Conservation (phyloP, 2,888 invertebrate genomes). For the Pteria penguin region DNA sequence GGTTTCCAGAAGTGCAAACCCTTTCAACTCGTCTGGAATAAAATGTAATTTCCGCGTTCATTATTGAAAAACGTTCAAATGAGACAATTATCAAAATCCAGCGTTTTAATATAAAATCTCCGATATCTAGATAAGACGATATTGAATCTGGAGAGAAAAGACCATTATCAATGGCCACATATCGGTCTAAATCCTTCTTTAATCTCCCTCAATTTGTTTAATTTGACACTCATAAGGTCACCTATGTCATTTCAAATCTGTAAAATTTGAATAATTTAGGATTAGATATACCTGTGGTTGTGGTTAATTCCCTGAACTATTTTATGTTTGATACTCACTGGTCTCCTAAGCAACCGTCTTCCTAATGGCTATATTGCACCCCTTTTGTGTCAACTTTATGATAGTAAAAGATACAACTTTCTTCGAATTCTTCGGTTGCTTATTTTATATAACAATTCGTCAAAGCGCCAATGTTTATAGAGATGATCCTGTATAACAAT, state of each 20-base stretch:
- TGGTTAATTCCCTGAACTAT: slow-evolving; percentile 19
- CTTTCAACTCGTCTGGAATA: no score
- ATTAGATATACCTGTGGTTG: slow-evolving; percentile 21
- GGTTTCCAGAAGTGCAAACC: no score
- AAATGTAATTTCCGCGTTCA: neutral
- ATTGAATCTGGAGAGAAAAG: neutral
- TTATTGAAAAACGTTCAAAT: neutral
- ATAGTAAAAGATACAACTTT: slow-evolving; percentile 34
- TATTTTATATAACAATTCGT: slow-evolving; percentile 40
- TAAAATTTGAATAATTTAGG: slow-evolving; percentile 25
- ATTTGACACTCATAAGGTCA: slow-evolving; percentile 35
- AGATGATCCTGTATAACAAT: slow-evolving; percentile 33
- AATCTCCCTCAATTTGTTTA: slow-evolving; percentile 33
- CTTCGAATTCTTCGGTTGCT: slow-evolving; percentile 32
- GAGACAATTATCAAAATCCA: neutral
- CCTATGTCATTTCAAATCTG: slow-evolving; percentile 23
- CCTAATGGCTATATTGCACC: slow-evolving; percentile 32
- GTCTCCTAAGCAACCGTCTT: slow-evolving; percentile 15
- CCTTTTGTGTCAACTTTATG: slow-evolving; percentile 32
- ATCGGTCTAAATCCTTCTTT: neutral
- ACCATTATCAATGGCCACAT: neutral
- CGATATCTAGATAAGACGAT: neutral
- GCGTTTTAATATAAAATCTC: neutral
- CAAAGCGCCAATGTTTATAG: slow-evolving; percentile 37
- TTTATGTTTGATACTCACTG: slow-evolving; percentile 6